These are phyloP conservation scores for Tachypleus tridentatus DNA, from an alignment of 1,140 invertebrate genomes.

Conservation along the genomic window DNA sequence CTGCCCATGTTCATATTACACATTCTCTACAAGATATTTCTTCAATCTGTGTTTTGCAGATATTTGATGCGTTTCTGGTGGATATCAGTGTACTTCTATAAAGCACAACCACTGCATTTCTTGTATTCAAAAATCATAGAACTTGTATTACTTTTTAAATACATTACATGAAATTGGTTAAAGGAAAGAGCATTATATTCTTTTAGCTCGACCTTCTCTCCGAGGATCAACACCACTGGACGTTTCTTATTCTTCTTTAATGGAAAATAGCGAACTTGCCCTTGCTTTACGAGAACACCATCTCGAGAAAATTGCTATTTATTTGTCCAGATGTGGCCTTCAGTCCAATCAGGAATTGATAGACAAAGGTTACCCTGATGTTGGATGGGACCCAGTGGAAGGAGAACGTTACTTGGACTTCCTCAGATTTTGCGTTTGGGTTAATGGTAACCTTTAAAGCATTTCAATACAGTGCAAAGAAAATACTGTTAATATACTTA, in stretches of 20 bases:
- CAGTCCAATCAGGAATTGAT: slow-evolving; percentile 95
- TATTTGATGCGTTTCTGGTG: too few species aligned
- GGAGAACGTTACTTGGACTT: slow-evolving; percentile 98
- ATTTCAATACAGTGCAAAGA: too few species aligned
- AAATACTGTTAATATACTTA: too few species aligned
- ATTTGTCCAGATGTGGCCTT: slow-evolving; percentile 89
- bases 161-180: too few species aligned
- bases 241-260: slow-evolving; percentile 96
- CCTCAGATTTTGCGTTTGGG: slow-evolving; percentile 98
- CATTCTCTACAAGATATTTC: too few species aligned
- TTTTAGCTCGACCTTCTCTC: slow-evolving; percentile 66
- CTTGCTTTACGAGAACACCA: slow-evolving; percentile 93
- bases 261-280: slow-evolving; percentile 99
- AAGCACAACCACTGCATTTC: too few species aligned
- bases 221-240: slow-evolving; percentile 96
- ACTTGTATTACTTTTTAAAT: too few species aligned
- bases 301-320: slow-evolving; percentile 95
- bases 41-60: too few species aligned
- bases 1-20: too few species aligned
- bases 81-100: too few species aligned
- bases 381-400: slow-evolving; percentile 99
- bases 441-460: slow-evolving; percentile 47
- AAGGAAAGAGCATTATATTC: too few species aligned
- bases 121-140: too few species aligned
- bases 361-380: slow-evolving; percentile 94